Evolutionary conservation across 2,888 invertebrate species (phyloP).

Genomic region (Pollenia griseotomentosa): DNA sequence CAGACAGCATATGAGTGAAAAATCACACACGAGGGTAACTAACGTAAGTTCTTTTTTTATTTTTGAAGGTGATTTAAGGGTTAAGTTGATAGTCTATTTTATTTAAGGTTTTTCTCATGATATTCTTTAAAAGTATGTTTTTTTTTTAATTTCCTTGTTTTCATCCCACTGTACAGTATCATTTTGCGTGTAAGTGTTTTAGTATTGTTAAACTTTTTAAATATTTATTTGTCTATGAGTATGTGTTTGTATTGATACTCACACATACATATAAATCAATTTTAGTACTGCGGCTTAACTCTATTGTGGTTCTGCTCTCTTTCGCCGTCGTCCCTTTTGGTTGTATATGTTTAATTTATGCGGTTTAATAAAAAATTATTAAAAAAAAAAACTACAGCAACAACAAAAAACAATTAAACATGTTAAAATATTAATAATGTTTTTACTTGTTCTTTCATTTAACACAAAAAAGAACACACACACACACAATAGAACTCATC

Average conservation of each 20-base stretch:
- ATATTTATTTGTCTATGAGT: neutral
- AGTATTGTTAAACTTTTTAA: neutral
- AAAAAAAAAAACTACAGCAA: slow-evolving; percentile 14
- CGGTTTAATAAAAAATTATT: slow-evolving; percentile 15
- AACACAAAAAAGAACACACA: neutral
- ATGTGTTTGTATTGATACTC: neutral
- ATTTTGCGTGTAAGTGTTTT: neutral
- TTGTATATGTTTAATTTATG: slow-evolving; percentile 37
- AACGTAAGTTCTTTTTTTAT: no score
- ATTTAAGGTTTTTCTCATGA: no score
- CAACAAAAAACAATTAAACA: slow-evolving; percentile 14
- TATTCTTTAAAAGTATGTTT: no score
- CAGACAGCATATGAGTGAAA: no score
- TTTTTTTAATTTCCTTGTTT: no score
- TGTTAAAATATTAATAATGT: slow-evolving; percentile 53
- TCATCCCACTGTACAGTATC: no score
- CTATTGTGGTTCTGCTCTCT: slow-evolving; percentile 24
- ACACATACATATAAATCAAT: slow-evolving; percentile 32
- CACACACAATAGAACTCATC: neutral
- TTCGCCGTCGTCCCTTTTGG: neutral
- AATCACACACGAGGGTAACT: no score
- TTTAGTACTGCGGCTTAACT: slow-evolving; percentile 50
- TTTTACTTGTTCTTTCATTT: slow-evolving; percentile 16
- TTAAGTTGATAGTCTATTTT: no score
- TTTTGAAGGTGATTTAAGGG: no score